Evolutionary conservation across 2,113 vertebrate species (phyloP).

Genomic region (Gallinago undulata): DNA sequence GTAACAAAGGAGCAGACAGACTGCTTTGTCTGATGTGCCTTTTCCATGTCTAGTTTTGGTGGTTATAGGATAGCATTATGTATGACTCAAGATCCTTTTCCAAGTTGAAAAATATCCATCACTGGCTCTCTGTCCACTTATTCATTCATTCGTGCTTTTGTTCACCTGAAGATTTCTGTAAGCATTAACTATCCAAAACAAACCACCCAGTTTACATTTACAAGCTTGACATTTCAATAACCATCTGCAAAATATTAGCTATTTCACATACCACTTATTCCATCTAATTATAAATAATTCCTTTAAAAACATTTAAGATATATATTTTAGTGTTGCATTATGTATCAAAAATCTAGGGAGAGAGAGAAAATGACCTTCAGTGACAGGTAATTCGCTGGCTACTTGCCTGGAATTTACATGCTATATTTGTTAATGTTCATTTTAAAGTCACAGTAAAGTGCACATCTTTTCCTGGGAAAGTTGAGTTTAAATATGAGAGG

Average conservation of each 20-base stretch:
- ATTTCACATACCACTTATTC: not conserved
- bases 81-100: not conserved
- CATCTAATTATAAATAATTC: slow-evolving; percentile 15
- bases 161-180: not conserved
- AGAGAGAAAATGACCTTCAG: slow-evolving; percentile 7
- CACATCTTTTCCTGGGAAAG: slow-evolving; percentile 5
- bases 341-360: not conserved
- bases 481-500: not conserved
- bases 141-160: not conserved
- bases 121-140: not conserved
- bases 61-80: not conserved
- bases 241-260: slow-evolving; percentile 15
- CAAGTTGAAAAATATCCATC: not conserved
- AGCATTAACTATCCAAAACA: not conserved
- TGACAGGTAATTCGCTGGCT: slow-evolving; percentile 9
- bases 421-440: slow-evolving; percentile 32
- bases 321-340: not conserved
- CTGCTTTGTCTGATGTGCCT: not conserved
- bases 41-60: slow-evolving; percentile 4
- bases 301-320: slow-evolving; percentile 14
- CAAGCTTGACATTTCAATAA: slow-evolving; percentile 20
- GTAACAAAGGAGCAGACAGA: not conserved
- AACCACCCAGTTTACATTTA: not conserved
- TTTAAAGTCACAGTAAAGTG: slow-evolving; percentile 43
- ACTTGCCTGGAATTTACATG: slow-evolving; percentile 40